Base-by-base conservation (phyloP, 2,888 invertebrate species). In the Synergus gifuensis region DNA sequence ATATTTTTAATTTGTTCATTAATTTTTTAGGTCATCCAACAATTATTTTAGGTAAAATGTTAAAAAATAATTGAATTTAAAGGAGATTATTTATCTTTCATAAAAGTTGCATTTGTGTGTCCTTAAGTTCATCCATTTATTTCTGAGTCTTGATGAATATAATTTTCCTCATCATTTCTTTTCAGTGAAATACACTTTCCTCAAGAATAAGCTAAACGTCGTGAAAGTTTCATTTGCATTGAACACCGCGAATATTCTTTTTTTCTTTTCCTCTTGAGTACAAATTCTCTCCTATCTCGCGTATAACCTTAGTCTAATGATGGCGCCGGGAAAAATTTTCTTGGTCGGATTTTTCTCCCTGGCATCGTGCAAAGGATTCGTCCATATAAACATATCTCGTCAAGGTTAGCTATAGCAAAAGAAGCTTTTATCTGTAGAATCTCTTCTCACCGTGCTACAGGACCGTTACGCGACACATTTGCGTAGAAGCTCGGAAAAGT, bases 381-480 rank as follows among this genome's bases (percentile, higher is more conserved):
- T 69, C 46, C 16, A 49, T 46, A 69, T 69, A 69, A 69, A 69
- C 69, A 69, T 69, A 69, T 69, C 49, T 69, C 69, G 69, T 69
- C 69, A 69, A 69, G 69, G 46, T 69, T 69, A 69, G 69, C 69
- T 69, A 49, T 49, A 69, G 69, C 69, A 28, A 49, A 46, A 69
- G 69, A 36, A 28, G 22, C 77, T 73, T 81, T 82, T 82, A 81
- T 82, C 81, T 79, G 60, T 69, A 60, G 76, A 81, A 81, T 82
- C 83, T 81, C 60, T 77, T 64, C 40, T 49, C 76, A 66, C 80
- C 77, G 77, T 7, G 22, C 44, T 28, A 36, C 69, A 80, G 79
- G 76, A 78, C 78, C 78, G 80, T 81, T 82, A 82, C 83, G 82
- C 80, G 79, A 83, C 77, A 81, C 82, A 80, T 83, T 81, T 81